Evolutionary conservation across 2,113 vertebrate species (phyloP).

Genomic region (Podarcis cretensis): DNA sequence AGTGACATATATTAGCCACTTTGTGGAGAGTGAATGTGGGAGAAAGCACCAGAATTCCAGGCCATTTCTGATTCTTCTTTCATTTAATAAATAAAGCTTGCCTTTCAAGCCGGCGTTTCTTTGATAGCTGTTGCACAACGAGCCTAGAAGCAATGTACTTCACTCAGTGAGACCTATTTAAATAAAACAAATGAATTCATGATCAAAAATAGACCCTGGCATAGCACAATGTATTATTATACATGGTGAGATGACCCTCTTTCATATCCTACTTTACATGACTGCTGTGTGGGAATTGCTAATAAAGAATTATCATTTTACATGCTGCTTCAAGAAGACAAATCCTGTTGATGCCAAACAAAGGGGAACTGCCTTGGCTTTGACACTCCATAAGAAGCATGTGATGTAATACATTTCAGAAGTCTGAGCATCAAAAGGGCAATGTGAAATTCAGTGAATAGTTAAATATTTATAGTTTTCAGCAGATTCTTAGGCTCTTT

Average conservation of each 20-base stretch:
- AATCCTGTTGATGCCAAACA: constrained; percentile 48
- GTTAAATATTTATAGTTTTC: background rate
- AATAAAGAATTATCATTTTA: constrained; percentile 54
- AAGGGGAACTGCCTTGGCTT: constrained; percentile 7
- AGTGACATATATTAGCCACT: background rate
- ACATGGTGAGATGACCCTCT: constrained; percentile 40
- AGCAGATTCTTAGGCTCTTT: background rate
- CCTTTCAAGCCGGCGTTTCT: constrained; percentile 43
- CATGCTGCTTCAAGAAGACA: constrained; percentile 35
- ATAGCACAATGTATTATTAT: constrained; percentile 53
- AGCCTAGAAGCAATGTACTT: constrained; percentile 4
- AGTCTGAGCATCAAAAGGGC: background rate
- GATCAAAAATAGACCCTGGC: constrained; percentile 57
- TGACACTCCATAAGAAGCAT: background rate
- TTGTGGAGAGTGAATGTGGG: background rate
- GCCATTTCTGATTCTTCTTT: constrained; percentile 37
- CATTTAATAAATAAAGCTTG: constrained; percentile 36
- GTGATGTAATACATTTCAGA: constrained; percentile 2
- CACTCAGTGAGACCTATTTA: constrained; percentile 20
- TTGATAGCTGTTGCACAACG: constrained; percentile 51
- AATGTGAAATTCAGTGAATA: background rate
- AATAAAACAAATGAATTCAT: constrained; percentile 62
- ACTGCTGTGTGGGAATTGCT: constrained; percentile 48
- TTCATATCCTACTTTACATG: constrained; percentile 53
- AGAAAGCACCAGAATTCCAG: background rate